Percentiles rank a stretch among this genome's conserved stretches.
phyloP scores from a whole-genome alignment of 2,888 invertebrate species.

The Emesis castigata region DNA sequence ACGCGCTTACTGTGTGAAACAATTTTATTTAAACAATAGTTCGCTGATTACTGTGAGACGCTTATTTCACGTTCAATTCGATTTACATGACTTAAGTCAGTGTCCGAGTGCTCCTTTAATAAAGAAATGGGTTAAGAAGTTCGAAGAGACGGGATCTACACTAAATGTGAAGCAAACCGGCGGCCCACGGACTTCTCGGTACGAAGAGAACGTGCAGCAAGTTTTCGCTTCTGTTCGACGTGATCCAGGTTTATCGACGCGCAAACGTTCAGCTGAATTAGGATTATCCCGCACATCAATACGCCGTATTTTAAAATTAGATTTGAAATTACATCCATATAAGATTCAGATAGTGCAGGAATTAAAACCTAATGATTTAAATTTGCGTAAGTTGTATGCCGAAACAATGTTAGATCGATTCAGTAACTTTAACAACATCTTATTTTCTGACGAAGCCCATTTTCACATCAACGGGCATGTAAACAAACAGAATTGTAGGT shows the following conservation, averaged over 20 bases:
- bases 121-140: constrained; percentile 39
- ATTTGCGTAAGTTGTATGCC: constrained; percentile 28
- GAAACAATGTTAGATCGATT: constrained; percentile 59
- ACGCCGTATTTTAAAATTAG: constrained; percentile 1
- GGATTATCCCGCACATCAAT: constrained; percentile 12
- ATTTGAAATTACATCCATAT: background rate
- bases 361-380: constrained; percentile 14
- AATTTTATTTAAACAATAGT: constrained; percentile 58
- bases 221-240: constrained; percentile 25
- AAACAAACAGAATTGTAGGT: constrained; percentile 42
- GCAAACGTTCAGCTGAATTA: constrained; percentile 15
- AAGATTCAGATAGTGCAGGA: background rate
- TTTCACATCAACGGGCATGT: constrained; percentile 45
- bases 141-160: constrained; percentile 60
- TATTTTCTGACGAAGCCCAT: constrained; percentile 37
- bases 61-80: constrained; percentile 27
- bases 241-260: constrained; percentile 17
- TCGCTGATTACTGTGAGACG: constrained; percentile 48
- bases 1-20: constrained; percentile 57
- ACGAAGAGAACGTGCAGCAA: constrained; percentile 23
- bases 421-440: constrained; percentile 41
- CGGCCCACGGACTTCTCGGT: constrained; percentile 13
- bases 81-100: constrained; percentile 20
- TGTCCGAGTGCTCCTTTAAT: constrained; percentile 20
- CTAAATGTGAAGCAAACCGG: constrained; percentile 41